Evolutionary conservation across 2,113 vertebrate species (phyloP).

Genomic region (Alethe diademata): DNA sequence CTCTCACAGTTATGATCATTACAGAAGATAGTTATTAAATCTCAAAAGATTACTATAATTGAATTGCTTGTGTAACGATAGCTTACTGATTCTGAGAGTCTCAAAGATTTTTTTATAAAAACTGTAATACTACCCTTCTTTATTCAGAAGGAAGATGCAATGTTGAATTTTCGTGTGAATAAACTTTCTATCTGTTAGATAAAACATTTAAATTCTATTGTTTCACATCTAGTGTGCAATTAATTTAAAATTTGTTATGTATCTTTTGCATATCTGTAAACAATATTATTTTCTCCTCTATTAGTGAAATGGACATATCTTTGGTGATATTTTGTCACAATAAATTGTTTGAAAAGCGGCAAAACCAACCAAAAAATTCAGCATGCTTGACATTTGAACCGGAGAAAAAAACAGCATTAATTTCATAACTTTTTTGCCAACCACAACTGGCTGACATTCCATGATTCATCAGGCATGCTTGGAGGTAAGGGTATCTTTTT

Average conservation of each 20-base stretch:
- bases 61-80: constrained; percentile 41
- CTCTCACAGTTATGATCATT: constrained; percentile 36
- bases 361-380: neutral
- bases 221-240: neutral
- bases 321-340: neutral
- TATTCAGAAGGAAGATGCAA: neutral
- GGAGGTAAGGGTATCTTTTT: neutral
- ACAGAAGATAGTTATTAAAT: constrained; percentile 57
- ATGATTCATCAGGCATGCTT: neutral
- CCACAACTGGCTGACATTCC: neutral
- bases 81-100: neutral
- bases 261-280: neutral
- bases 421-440: neutral
- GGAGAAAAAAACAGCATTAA: neutral
- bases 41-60: constrained; percentile 49
- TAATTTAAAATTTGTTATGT: neutral
- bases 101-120: neutral
- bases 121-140: neutral
- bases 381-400: accelerated
- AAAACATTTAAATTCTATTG: neutral
- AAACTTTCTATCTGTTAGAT: neutral
- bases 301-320: neutral
- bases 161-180: neutral
- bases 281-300: neutral
- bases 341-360: neutral